phyloP scores from a whole-genome alignment of 2,888 invertebrate genomes.

The Yponomeuta malinellus region DNA sequence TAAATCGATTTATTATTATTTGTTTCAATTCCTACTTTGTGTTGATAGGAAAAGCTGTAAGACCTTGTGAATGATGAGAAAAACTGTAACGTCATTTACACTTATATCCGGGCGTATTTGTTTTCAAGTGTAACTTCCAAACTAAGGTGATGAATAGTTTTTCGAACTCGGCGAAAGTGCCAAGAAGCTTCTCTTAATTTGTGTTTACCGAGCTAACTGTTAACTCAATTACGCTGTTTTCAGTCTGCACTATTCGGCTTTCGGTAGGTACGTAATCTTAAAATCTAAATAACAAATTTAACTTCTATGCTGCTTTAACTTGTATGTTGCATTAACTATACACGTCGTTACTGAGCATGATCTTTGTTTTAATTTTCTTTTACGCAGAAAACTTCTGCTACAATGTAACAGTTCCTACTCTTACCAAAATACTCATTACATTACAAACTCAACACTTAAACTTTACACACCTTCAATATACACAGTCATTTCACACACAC shows the following conservation, averaged over 20 bases:
- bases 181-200: constrained; percentile 29
- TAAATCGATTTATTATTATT: constrained; percentile 13
- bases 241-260: constrained; percentile 26
- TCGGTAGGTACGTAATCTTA: constrained; percentile 14
- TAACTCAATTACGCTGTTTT: constrained; percentile 33
- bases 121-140: not conserved
- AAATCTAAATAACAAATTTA: too few relatives aligned
- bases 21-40: constrained; percentile 4
- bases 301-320: too few relatives aligned
- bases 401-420: too few relatives aligned
- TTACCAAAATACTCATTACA: too few relatives aligned
- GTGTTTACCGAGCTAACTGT: constrained; percentile 29
- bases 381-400: too few relatives aligned
- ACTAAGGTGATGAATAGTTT: constrained; percentile 25
- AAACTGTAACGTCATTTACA: not conserved
- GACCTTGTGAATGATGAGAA: not conserved
- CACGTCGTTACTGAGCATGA: too few relatives aligned
- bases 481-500: too few relatives aligned
- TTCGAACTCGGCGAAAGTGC: constrained; percentile 29
- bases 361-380: too few relatives aligned
- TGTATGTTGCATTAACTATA: too few relatives aligned
- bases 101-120: not conserved
- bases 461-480: too few relatives aligned
- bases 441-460: too few relatives aligned
- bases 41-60: not conserved